These are phyloP conservation scores for Melanaphis sacchari DNA, from an alignment of 1,140 invertebrate species.

Conservation along the genomic window DNA sequence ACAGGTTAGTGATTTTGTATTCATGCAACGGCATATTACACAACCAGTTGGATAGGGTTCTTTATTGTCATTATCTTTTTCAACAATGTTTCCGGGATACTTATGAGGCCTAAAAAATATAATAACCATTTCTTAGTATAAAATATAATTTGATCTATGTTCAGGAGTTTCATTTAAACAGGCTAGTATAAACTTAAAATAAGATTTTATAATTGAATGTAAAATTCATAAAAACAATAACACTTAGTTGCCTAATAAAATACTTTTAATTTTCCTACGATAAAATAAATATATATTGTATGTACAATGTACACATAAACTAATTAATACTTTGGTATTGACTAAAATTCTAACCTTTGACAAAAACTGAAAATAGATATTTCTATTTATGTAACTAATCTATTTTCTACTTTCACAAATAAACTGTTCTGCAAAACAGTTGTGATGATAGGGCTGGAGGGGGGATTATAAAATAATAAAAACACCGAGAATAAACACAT, in stretches of 20 bases:
- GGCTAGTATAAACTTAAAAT: not conserved
- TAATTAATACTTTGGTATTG: not conserved
- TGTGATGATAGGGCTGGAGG: too few relatives aligned
- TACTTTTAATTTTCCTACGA: not conserved
- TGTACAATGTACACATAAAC: not conserved
- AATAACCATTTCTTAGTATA: not conserved
- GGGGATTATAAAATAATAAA: not conserved
- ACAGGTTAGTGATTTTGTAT: constrained; percentile 44
- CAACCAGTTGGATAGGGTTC: constrained; percentile 37
- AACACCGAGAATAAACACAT: not conserved
- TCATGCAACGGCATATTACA: constrained; percentile 54
- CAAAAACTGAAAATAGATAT: not conserved
- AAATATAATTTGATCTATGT: not conserved
- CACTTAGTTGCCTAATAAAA: not conserved
- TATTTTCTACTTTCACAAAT: constrained; percentile 16
- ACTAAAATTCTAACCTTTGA: not conserved
- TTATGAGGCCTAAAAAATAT: constrained; percentile 31
- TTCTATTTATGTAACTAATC: not conserved
- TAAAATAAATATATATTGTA: not conserved
- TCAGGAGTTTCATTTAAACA: not conserved
- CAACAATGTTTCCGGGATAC: constrained; percentile 30
- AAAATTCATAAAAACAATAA: not conserved
- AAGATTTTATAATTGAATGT: not conserved
- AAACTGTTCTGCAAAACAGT: too few relatives aligned
- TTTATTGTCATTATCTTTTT: constrained; percentile 43